A percentile compares a stretch with the other conserved stretches of the same genome.
phyloP scores from a whole-genome alignment of 2,113 vertebrate genomes.

The Acrocephalus kingi region DNA sequence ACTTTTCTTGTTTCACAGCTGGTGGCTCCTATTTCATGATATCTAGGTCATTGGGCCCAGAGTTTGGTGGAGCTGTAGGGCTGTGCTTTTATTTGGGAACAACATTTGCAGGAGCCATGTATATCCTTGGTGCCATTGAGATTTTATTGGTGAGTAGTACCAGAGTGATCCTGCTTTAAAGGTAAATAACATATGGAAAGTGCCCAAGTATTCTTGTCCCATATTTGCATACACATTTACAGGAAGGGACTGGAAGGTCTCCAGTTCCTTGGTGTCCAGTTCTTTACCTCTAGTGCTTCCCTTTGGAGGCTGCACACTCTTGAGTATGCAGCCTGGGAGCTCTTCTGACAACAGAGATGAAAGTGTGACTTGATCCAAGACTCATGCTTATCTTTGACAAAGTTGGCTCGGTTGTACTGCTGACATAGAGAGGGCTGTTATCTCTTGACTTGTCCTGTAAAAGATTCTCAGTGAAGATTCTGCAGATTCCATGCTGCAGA shows the following conservation, averaged over 20 bases:
- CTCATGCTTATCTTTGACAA: neutral
- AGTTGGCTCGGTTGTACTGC: neutral
- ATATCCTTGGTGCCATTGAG: constrained; percentile 96
- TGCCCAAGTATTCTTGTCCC: neutral
- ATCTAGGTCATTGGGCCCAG: constrained; percentile 93
- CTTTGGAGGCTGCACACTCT: neutral
- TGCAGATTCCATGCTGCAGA: neutral
- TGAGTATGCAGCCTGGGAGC: neutral
- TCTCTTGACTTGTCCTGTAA: neutral
- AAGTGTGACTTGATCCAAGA: neutral
- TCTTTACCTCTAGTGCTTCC: neutral
- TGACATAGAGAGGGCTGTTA: neutral
- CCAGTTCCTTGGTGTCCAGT: neutral
- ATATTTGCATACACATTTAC: neutral
- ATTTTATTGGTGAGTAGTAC: constrained; percentile 89
- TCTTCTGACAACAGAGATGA: neutral
- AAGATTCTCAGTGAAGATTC: neutral
- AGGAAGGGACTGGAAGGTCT: neutral
- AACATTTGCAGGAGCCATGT: constrained; percentile 97
- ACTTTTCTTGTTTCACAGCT: constrained; percentile 73
- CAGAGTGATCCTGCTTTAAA: constrained; percentile 13
- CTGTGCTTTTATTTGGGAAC: constrained; percentile 97
- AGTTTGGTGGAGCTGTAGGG: constrained; percentile 97
- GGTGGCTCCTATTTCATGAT: constrained; percentile 99
- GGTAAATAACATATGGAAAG: neutral